Conservation (phyloP, 1,140 invertebrate species). For the Cyrtorhinus lividipennis region DNA sequence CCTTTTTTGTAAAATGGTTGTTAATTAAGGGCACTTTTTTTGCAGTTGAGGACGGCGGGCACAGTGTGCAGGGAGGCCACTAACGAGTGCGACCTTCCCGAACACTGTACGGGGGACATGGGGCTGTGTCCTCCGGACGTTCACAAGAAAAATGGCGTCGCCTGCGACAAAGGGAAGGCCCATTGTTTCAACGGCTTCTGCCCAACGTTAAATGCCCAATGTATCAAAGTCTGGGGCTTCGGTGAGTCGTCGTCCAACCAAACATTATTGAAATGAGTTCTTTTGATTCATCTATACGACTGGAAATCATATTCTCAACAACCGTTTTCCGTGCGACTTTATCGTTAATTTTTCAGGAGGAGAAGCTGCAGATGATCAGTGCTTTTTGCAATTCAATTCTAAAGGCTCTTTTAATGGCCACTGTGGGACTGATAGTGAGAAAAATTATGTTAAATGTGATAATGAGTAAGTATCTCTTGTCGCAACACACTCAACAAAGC, state of each 20-base stretch:
- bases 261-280: no score
- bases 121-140: slow-evolving; percentile 79
- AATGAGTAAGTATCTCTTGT: slow-evolving; percentile 56
- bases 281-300: no score
- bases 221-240: slow-evolving; percentile 81
- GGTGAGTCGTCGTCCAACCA: slow-evolving; percentile 28
- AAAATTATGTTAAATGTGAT: slow-evolving; percentile 73
- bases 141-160: slow-evolving; percentile 78
- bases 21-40: no score
- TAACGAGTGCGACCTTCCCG: slow-evolving; percentile 89
- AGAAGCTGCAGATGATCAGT: slow-evolving; percentile 60
- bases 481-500: background rate
- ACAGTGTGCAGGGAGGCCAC: slow-evolving; percentile 64
- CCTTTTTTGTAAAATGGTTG: no score
- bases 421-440: slow-evolving; percentile 66
- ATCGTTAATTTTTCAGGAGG: slow-evolving; percentile 44
- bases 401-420: slow-evolving; percentile 86
- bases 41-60: slow-evolving; percentile 56
- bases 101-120: slow-evolving; percentile 70
- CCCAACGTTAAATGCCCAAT: slow-evolving; percentile 73
- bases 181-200: slow-evolving; percentile 86
- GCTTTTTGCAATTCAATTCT: slow-evolving; percentile 86
- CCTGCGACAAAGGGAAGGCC: slow-evolving; percentile 48
- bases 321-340: no score
- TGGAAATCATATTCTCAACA: no score